Evolutionary conservation across 2,888 invertebrate genomes (phyloP).

Genomic region (Lasioglossum morio): DNA sequence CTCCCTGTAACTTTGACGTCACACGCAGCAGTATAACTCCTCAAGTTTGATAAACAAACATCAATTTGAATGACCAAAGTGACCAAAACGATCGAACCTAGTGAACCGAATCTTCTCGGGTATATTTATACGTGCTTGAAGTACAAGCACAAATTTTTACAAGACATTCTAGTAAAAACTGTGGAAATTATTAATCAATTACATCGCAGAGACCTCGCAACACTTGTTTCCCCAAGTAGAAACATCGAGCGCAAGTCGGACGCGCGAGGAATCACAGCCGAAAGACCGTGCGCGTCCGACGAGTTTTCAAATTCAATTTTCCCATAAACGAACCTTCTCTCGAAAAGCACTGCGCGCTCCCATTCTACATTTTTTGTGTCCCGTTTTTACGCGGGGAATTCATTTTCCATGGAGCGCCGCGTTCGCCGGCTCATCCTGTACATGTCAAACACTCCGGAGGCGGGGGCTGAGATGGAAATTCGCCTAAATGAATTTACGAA

Average conservation of each 20-base stretch:
- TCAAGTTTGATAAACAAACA: neutral
- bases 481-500: neutral
- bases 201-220: neutral
- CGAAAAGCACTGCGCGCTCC: neutral
- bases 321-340: neutral
- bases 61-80: neutral
- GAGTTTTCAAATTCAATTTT: constrained; percentile 8
- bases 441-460: neutral
- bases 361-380: neutral
- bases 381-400: neutral
- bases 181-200: neutral
- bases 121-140: neutral
- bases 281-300: neutral
- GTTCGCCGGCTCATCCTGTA: neutral
- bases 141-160: neutral
- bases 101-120: no score
- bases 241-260: neutral
- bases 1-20: neutral
- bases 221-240: neutral
- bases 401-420: neutral
- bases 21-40: neutral
- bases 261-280: neutral
- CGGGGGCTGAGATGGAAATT: neutral
- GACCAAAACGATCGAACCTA: neutral
- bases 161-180: neutral